Base-by-base conservation (phyloP, 2,888 invertebrate species). In the Amphipoea oculea region DNA sequence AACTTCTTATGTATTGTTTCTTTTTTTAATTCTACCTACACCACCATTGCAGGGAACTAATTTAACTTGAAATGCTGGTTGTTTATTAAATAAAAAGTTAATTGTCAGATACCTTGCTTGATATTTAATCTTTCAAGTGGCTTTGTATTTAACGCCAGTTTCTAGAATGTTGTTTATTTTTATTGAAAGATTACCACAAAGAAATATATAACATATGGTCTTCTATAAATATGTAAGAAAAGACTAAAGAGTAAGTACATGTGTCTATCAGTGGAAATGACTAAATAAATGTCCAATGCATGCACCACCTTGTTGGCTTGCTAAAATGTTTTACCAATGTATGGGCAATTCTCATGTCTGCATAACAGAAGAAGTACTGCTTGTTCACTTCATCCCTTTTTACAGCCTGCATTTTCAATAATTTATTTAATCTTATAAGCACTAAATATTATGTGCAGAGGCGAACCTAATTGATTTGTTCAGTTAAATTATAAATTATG, bases 161-260 rank as follows among this genome's bases (percentile, higher is more conserved):
- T 67, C 42, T 20, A n/a, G 48, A 60, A 48, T 40, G 20, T 29
- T 67, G 17, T 78, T 77, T 51, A 48, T 60, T 76, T 48, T 60
- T 57, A 29, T n/a, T 60, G 36, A 36, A 40, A 72, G 4, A 40
- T 45, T 45, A 36, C 42, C 23, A 42, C 4, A 17, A 57, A 36
- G 17, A 6, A 57, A 14, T 1, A 14, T 1, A 54, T 23, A 6
- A 12, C 1, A 48, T 42, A 29, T n/a, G 4, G 40, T 12, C 5
- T 57, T n/a, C 23, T 14, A n/a, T 40, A 57, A 40, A 23, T 29
- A 48, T 36, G 12, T 12, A 11, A 20, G n/a, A 68, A 67, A 45
- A 29, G 2, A 20, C 29, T 48, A 20, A 20, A 48, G 0, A 11
- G 12, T 67, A 67, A n/a, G 4, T 14, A 29, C 4, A 4, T 45